These are phyloP conservation scores for Chironomus tepperi DNA, from an alignment of 1,140 invertebrate genomes.

Conservation along the genomic window DNA sequence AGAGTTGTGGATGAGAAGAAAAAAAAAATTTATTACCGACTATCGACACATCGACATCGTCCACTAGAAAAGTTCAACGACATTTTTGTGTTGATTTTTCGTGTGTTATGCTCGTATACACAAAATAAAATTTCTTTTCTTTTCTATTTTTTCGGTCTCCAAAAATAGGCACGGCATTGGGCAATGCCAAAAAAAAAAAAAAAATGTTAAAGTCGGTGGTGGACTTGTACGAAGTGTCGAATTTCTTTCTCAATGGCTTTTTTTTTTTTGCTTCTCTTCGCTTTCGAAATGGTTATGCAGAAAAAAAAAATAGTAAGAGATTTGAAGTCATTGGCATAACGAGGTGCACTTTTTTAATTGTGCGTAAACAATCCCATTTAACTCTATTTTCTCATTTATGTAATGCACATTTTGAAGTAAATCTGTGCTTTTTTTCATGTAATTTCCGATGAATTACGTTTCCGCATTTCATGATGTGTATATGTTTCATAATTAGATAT, in stretches of 20 bases:
- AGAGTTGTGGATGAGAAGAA: not conserved
- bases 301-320: too few relatives aligned
- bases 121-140: not conserved
- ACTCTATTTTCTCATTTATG: not conserved
- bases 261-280: not conserved
- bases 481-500: slow-evolving; percentile 19
- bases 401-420: not conserved
- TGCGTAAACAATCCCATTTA: slow-evolving; percentile 8
- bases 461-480: slow-evolving; percentile 1
- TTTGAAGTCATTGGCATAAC: slow-evolving; percentile 6
- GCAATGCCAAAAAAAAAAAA: not conserved
- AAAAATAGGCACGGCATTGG: slow-evolving; percentile 6
- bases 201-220: not conserved
- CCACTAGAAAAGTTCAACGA: slow-evolving; percentile 17
- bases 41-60: slow-evolving; percentile 6
- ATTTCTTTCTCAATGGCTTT: not conserved
- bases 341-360: not conserved
- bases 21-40: not conserved
- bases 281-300: not conserved
- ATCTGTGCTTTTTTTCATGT: not conserved
- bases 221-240: slow-evolving; percentile 6
- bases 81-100: slow-evolving; percentile 22
- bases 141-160: slow-evolving; percentile 20
- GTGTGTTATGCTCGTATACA: not conserved
- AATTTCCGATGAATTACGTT: slow-evolving; percentile 18